Base-by-base conservation (phyloP, 2,888 invertebrate genomes). In the Hylaea fasciaria region DNA sequence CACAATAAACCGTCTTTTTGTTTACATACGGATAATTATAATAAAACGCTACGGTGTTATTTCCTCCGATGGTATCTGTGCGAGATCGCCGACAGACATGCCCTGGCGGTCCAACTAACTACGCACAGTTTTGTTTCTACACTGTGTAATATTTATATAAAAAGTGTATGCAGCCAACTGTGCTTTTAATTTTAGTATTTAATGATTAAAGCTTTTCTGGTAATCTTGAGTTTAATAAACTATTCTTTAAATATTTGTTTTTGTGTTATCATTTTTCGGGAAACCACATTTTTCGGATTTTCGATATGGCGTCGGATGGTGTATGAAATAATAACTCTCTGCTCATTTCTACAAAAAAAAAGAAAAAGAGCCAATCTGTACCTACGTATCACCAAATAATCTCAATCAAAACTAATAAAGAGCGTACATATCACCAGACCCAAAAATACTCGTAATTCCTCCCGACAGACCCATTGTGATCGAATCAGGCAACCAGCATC, bases 381-480 rank as follows among this genome's bases (percentile, higher is more conserved):
- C 5, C 22, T 22, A 22, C 22, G n/a, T n/a, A n/a, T 22, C 22
- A 3, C 22, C 2, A 22, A 22, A 22, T 22, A 22, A 22, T 12
- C 29, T 39, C 45, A 52, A 52, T 58, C 32, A 47, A 46, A 22
- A 51, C 47, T 41, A 52, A 52, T 58, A 52, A 52, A 51, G 14
- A 11, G 29, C 28, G 37, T 57, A 16, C 51, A 14, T 46, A 53
- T 49, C 35, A 13, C 16, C 17, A 57, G 43, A 22, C 5, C 47
- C 54, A 28, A 52, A 63, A 57, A 54, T 50, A 12, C 41, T 16
- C 44, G 57, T 82, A 81, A 83, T 82, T 79, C 74, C 64, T 69
- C 12, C 41, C 72, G 82, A 82, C 81, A 68, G 56, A 55, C 8
- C 73, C 68, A 77, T 83, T 83, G 81, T 82, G 56, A 65, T 64